Evolutionary conservation across 53 echinoderm and acorn worm genomes (phyloP).

Genomic region (Henricia sp.): DNA sequence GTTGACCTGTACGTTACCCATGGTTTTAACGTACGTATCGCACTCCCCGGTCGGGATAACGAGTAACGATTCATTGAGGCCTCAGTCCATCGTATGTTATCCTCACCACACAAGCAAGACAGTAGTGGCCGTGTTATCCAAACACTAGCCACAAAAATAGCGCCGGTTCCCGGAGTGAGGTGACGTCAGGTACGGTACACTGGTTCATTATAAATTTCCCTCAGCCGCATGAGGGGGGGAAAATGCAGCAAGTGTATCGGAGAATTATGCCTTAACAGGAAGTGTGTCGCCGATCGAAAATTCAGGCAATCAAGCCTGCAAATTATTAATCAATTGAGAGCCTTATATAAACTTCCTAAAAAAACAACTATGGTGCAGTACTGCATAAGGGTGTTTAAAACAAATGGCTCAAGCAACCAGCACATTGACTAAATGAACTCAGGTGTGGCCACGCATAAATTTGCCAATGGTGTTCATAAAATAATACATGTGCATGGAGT

Average conservation of each 20-base stretch:
- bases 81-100: not conserved
- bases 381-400: too few relatives aligned
- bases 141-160: too few relatives aligned
- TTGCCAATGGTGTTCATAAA: not conserved
- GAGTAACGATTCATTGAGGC: not conserved
- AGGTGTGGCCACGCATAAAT: constrained; percentile 2
- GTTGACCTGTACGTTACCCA: constrained; percentile 58
- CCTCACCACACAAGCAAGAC: not conserved
- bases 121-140: not conserved
- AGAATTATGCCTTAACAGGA: not conserved
- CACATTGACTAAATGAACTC: too few relatives aligned
- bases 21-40: constrained; percentile 12
- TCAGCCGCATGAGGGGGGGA: too few relatives aligned
- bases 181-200: constrained; percentile 44
- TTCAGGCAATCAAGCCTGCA: too few relatives aligned
- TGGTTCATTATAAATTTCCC: constrained; percentile 16
- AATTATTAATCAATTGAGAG: too few relatives aligned
- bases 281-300: too few relatives aligned
- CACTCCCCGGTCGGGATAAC: not conserved
- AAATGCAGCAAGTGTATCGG: too few relatives aligned
- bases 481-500: not conserved
- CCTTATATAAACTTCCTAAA: too few relatives aligned
- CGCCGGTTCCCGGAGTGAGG: not conserved
- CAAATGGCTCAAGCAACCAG: too few relatives aligned
- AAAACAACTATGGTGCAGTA: too few relatives aligned